Evolutionary conservation across 2,113 vertebrate genomes (phyloP), one percentile per base, ranked within the genome.

Genomic region (Mesocricetus auratus): DNA sequence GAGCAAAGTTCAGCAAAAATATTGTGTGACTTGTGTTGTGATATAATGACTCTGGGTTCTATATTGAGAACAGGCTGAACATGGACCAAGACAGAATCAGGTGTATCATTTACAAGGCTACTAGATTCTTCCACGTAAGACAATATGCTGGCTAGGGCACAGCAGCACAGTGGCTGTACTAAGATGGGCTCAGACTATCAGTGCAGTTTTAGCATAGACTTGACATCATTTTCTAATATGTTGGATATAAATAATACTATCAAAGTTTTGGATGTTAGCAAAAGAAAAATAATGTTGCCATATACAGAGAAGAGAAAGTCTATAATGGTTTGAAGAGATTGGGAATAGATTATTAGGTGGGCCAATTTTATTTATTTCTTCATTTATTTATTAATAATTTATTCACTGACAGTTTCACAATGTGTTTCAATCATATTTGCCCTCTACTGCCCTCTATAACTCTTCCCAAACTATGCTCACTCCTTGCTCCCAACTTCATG

Each of bases 151-250:
- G 71, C 16, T 91, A 50, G 56, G 5, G 12, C 71, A 71, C 83
- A 17, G 1, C 68, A 16, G 39, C n/a, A 91, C 39, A 68, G 39
- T 73, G 45, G 29, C 24, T 75, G 45, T 47, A 13, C 21, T 73
- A 19, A 94, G 31, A 96, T 81, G 31, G n/a, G 24, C 22, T 86
- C 87, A 79, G 29, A 86, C 86, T 96, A n/a, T 39, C 47, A 88
- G n/a, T 45, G 26, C 42, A 64, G 50, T 50, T 91, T 92, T 91
- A 91, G 94, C 56, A 36, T 45, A 74, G 17, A 74, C 7, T 75
- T 56, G 29, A 74, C 17, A 81, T 33, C 39, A 87, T 56, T 89
- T 91, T 94, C 36, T 66, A 68, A 50, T 56, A 68, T 24, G 64
- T 45, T 15, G 45, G 4, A 50, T 86, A 3, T 82, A 47, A 88